phyloP scores from a whole-genome alignment of 2,888 invertebrate genomes.

The Mythimna pallens region DNA sequence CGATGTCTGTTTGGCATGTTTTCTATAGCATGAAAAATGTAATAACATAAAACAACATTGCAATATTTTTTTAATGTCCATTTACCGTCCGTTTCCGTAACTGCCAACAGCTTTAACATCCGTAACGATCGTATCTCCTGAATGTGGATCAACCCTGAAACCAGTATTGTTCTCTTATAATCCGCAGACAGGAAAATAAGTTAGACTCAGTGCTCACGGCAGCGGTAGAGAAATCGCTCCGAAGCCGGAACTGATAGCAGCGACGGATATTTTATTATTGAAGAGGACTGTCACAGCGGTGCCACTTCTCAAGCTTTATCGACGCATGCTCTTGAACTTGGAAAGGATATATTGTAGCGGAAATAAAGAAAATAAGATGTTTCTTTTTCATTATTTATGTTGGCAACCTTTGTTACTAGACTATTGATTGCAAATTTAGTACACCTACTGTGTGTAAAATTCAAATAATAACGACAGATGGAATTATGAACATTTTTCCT shows the following conservation, averaged over 20 bases:
- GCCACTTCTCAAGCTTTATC: constrained; percentile 40
- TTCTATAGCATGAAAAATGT: constrained; percentile 2
- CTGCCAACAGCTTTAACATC: constrained; percentile 38
- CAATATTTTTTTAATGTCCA: constrained; percentile 11
- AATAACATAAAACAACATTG: neutral
- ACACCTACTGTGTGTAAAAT: neutral
- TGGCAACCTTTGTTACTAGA: neutral
- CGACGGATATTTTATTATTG: constrained; percentile 59
- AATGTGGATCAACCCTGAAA: constrained; percentile 55
- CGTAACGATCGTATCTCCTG: constrained; percentile 45
- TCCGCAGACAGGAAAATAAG: constrained; percentile 54
- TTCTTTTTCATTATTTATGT: constrained; percentile 12
- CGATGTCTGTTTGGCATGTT: neutral
- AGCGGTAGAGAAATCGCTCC: constrained; percentile 52
- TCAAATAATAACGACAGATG: neutral
- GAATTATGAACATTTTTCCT: neutral
- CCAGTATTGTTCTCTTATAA: constrained; percentile 52
- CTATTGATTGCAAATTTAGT: neutral
- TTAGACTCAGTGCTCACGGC: constrained; percentile 42
- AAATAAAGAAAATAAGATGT: constrained; percentile 29
- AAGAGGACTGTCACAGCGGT: constrained; percentile 38
- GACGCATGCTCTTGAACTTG: constrained; percentile 22
- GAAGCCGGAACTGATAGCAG: constrained; percentile 61
- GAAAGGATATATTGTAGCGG: constrained; percentile 11
- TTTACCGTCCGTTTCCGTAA: constrained; percentile 42